These are phyloP conservation scores for Cyprinodon diabolis DNA, from an alignment of 2,797 vertebrate genomes.

Conservation along the genomic window DNA sequence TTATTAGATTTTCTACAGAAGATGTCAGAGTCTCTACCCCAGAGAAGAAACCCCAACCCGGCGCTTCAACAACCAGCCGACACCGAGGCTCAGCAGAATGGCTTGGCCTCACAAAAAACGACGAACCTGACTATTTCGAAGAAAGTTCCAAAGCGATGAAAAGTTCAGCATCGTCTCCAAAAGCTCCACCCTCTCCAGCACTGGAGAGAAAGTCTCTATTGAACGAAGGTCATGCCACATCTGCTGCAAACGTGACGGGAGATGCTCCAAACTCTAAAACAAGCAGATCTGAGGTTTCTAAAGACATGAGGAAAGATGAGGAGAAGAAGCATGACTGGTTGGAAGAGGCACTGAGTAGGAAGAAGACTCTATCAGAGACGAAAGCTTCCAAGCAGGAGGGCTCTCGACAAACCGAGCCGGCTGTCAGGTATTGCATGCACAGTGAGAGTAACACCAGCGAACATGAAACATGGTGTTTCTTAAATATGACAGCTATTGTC, in stretches of 20 bases:
- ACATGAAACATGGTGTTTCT: background rate
- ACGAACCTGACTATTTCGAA: slow-evolving; percentile 43
- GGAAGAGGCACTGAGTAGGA: slow-evolving; percentile 77
- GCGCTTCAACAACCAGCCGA: slow-evolving; percentile 40
- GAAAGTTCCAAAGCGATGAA: slow-evolving; percentile 34
- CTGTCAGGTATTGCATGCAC: slow-evolving; percentile 59
- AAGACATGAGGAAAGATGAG: slow-evolving; percentile 38
- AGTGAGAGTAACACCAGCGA: background rate
- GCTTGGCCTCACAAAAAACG: slow-evolving; percentile 84
- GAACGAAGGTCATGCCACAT: slow-evolving; percentile 26
- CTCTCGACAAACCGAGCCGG: slow-evolving; percentile 14
- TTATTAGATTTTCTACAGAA: slow-evolving; percentile 85
- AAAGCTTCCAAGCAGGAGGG: slow-evolving; percentile 58
- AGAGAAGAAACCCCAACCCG: slow-evolving; percentile 75
- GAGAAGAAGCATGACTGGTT: slow-evolving; percentile 83
- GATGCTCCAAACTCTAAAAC: slow-evolving; percentile 37
- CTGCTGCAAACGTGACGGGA: slow-evolving; percentile 36
- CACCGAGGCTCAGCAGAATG: slow-evolving; percentile 79
- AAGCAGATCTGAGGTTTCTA: slow-evolving; percentile 38
- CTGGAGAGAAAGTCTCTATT: slow-evolving; percentile 30
- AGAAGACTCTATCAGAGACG: slow-evolving; percentile 70
- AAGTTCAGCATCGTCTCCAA: slow-evolving; percentile 22
- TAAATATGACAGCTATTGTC: too few species aligned
- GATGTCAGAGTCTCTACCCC: slow-evolving; percentile 67
- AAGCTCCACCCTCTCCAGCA: slow-evolving; percentile 44